Percentiles rank a stretch among this genome's conserved stretches.
phyloP scores from a whole-genome alignment of 1,140 invertebrate species.

The Conopomorpha cramerella region DNA sequence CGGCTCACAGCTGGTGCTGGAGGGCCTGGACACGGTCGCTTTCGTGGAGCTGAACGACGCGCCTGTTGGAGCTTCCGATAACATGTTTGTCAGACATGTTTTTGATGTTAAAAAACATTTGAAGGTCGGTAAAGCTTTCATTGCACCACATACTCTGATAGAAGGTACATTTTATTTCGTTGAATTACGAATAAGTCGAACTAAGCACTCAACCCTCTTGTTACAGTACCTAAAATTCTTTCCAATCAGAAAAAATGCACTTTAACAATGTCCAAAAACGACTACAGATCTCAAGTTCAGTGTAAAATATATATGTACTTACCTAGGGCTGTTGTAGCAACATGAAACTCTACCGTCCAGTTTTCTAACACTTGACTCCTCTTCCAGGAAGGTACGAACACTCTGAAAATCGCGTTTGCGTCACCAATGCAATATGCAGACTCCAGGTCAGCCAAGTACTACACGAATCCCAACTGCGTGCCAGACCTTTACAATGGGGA shows the following conservation, averaged over 20 bases:
- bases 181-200: too few relatives aligned
- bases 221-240: too few relatives aligned
- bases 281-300: too few relatives aligned
- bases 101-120: conserved; percentile 74
- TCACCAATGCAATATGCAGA: conserved; percentile 77
- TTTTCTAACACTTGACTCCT: background rate
- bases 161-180: too few relatives aligned
- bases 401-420: conserved; percentile 70
- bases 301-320: too few relatives aligned
- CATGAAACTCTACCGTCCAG: conserved; percentile 3
- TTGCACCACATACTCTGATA: too few relatives aligned
- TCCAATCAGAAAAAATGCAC: too few relatives aligned
- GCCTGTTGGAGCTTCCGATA: conserved; percentile 71
- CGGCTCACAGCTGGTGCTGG: conserved; percentile 72
- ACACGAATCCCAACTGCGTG: conserved; percentile 81
- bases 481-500: conserved; percentile 83
- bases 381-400: conserved; percentile 66
- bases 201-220: too few relatives aligned
- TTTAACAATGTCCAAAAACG: too few relatives aligned
- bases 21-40: conserved; percentile 88
- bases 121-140: too few relatives aligned
- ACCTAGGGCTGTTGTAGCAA: conserved; percentile 9
- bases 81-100: conserved; percentile 89
- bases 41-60: conserved; percentile 74
- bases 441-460: conserved; percentile 63